phyloP scores from a whole-genome alignment of 2,888 invertebrate genomes.

The Choristoneura rosaceana region DNA sequence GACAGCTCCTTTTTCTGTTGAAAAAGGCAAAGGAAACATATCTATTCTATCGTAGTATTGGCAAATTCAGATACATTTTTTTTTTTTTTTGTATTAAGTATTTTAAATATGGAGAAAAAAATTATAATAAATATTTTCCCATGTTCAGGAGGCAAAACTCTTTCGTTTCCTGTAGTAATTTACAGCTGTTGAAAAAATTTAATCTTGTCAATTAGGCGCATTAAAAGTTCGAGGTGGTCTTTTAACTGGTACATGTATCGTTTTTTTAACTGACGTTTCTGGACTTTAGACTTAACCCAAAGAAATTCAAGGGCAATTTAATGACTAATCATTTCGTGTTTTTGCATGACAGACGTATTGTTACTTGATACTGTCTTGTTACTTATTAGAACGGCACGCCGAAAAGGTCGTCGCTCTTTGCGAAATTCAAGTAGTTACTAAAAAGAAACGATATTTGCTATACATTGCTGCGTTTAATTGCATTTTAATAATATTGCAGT shows the following conservation, averaged over 20 bases:
- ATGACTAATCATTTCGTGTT: constrained; percentile 30
- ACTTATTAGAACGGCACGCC: constrained; percentile 50
- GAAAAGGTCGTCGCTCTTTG: constrained; percentile 70
- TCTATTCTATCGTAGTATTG: too few species aligned
- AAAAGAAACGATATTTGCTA: constrained; percentile 20
- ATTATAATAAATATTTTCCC: too few species aligned
- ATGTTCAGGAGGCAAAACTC: too few species aligned
- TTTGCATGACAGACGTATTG: constrained; percentile 22
- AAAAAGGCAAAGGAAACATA: too few species aligned
- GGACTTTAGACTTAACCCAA: background rate
- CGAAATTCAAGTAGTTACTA: constrained; percentile 53
- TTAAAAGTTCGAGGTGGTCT: background rate
- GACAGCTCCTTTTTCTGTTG: too few species aligned
- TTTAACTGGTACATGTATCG: background rate
- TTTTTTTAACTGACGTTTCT: background rate
- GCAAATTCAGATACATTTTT: too few species aligned
- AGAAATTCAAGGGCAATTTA: background rate
- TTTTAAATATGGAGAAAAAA: too few species aligned
- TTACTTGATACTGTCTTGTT: constrained; percentile 22
- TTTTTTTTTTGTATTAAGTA: too few species aligned
- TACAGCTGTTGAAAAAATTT: too few species aligned
- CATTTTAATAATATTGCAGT: constrained; percentile 9
- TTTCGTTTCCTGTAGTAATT: too few species aligned
- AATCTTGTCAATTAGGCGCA: too few species aligned
- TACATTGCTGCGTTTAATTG: constrained; percentile 28